Evolutionary conservation across 2,797 vertebrate species (phyloP), one percentile per base, ranked within the genome.

Genomic region (Philypnodon macrostomus): DNA sequence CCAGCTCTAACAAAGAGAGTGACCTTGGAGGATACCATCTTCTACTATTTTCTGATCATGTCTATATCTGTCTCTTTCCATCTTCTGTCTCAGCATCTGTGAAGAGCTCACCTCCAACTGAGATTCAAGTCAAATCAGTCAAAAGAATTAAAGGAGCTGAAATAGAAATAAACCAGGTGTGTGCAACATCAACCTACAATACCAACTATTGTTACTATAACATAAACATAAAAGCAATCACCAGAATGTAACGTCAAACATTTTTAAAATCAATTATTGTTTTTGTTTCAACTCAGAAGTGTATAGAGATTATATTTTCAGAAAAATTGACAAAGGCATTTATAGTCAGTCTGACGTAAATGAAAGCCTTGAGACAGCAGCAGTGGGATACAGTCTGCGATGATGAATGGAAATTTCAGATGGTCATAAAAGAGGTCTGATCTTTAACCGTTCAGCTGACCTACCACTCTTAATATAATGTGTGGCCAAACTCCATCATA

Each of bases 351-450:
- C 15, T 23, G 39, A 50, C 67, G 48, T 47, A 42, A 37, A 18
- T 32, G 26, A 30, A 16, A 17, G 52, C 54, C 45, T 40, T 4
- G 45, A 70, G 58, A 54, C 44, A 34, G 30, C 40, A 41, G 52
- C 49, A 58, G 67, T 52, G 53, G 70, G 73, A 74, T 52, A 48
- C 58, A 73, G 68, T 29, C 29, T 39, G 46, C 47, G 48, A 65
- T 75, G 81, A 83, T 81, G 66, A 87, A 86, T 81, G 64, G 77
- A 75, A 69, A 84, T 58, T 81, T 83, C 81, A 81, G 33, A 49
- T 19, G 55, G 60, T 56, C 79, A 84, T 81, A 85, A 77, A 63
- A 60, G 57, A 80, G 72, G 67, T 64, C 32, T 67, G 53, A 60
- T 63, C 65, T 59, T 73, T 68, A 77, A 80, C 80, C 68, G 76